Evolutionary conservation across 1,140 invertebrate species (phyloP), one percentile per base, ranked within the genome.

Genomic region (Ceratosolen fusciceps): DNA sequence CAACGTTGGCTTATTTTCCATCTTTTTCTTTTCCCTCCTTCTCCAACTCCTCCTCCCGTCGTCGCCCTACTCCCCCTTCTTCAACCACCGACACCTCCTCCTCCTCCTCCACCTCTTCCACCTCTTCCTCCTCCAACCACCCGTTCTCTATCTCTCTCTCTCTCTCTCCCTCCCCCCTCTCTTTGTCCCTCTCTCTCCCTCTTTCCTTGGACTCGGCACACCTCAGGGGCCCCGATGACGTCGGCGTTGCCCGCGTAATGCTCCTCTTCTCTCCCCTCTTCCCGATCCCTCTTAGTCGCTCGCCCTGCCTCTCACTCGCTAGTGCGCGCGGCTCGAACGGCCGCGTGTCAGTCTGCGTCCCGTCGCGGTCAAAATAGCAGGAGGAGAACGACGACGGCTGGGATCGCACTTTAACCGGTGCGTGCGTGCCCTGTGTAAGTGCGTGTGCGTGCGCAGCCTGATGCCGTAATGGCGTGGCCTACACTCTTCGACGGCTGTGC

Each of bases 271-370:
- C 43, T 52, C 21, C n/a, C n/a, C 67, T 47, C 58, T 47, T 29
- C 29, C n/a, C 43, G n/a, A n/a, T 52, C 21, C 29, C 60, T 65
- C 60, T 26, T 31, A 16, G 34, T 21, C 34, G 34, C 77, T 47
- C 72, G 68, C 43, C 9, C 29, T 29, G 39, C 14, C 14, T 12
- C 75, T 37, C 78, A 86, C 87, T 86, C 87, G 85, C 87, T 87
- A 86, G 85, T 87, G 84, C 83, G 85, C 83, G 82, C n/a, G 49
- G 43, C 43, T 70, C 9, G 29, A 82, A 82, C 70, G 77, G 82
- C 83, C 84, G 83, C 84, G 83, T 85, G 86, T 88, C 86, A 89
- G 87, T 89, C 87, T 81, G 84, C 83, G 86, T 84, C 83, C 84
- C 83, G 78, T 84, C 84, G 83, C 83, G 83, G 83, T 81, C 84